Percentiles rank a stretch among this genome's conserved stretches.
phyloP scores from a whole-genome alignment of 2,113 vertebrate genomes.

The Eleginops maclovinus region DNA sequence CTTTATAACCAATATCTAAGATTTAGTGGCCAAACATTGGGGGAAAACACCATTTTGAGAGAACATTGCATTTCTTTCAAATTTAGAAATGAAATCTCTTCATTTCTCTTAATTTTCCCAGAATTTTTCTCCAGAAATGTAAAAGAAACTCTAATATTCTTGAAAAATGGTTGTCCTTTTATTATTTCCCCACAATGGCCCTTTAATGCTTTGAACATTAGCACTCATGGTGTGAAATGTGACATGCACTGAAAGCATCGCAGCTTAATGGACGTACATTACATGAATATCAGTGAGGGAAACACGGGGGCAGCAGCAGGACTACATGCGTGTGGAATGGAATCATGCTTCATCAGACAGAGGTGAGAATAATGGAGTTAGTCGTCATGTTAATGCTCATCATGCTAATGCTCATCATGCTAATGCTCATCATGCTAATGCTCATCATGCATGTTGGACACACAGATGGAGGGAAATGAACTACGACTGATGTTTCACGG shows the following conservation, averaged over 20 bases:
- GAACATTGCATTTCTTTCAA: too few relatives aligned
- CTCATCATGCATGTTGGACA: conserved; percentile 57
- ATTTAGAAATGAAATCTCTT: too few relatives aligned
- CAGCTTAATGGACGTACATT: background rate
- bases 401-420: conserved; percentile 7
- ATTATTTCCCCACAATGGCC: too few relatives aligned
- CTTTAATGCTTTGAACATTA: too few relatives aligned
- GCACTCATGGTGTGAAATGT: background rate
- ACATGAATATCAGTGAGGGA: background rate
- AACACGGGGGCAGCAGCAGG: background rate
- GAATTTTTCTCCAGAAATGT: too few relatives aligned
- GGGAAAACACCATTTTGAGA: too few relatives aligned
- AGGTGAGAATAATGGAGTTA: conserved; percentile 47
- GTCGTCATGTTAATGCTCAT: conserved; percentile 13
- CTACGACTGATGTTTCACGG: conserved; percentile 68
- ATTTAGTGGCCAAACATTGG: too few relatives aligned
- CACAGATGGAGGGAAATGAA: conserved; percentile 55
- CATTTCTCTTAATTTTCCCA: too few relatives aligned
- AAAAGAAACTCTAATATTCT: too few relatives aligned
- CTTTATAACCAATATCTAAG: too few relatives aligned
- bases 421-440: background rate
- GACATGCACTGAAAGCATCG: conserved; percentile 42
- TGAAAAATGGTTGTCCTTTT: too few relatives aligned
- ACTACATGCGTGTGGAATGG: conserved; percentile 27
- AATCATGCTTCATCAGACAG: conserved; percentile 48